Percentiles rank a stretch among this genome's conserved stretches.
Conservation (phyloP, 2,888 invertebrate genomes). For the Augochlorella aurata region DNA sequence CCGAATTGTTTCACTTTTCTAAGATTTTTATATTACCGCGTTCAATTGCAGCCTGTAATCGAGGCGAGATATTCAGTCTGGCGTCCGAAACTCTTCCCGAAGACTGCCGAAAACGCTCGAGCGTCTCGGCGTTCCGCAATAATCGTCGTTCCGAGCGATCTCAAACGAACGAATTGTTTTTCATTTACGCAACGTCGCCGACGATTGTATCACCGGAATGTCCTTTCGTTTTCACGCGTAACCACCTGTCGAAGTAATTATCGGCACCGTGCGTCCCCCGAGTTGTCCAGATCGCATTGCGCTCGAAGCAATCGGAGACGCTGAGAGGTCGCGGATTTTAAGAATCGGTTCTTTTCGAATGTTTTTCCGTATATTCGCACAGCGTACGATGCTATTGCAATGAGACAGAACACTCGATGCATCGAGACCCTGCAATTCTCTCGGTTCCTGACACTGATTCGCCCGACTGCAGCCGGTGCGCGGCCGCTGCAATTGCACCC, state of each 20-base stretch:
- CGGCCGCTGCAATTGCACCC: background rate
- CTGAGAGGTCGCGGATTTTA: background rate
- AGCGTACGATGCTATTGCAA: background rate
- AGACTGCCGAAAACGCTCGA: conserved; percentile 69
- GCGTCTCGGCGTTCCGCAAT: conserved; percentile 46
- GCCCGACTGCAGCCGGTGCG: background rate
- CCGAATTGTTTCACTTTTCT: background rate
- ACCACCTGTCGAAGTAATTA: background rate
- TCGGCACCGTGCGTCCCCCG: background rate
- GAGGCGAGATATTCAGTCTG: conserved; percentile 46
- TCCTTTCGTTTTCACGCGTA: background rate
- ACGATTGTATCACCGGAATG: too few relatives aligned
- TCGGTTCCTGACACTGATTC: conserved; percentile 37
- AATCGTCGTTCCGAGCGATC: conserved; percentile 35
- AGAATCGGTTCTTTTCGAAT: background rate
- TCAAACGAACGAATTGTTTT: conserved; percentile 28
- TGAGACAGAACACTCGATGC: conserved; percentile 12
- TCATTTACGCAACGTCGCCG: background rate
- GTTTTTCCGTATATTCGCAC: background rate
- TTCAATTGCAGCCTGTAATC: background rate
- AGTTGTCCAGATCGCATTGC: conserved; percentile 2
- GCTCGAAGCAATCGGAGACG: conserved; percentile 5
- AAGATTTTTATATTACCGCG: background rate
- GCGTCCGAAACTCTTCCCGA: conserved; percentile 66
- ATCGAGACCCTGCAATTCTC: conserved; percentile 33